Evolutionary conservation across 2,888 invertebrate genomes (phyloP).

Genomic region (Gastrophysa polygoni): DNA sequence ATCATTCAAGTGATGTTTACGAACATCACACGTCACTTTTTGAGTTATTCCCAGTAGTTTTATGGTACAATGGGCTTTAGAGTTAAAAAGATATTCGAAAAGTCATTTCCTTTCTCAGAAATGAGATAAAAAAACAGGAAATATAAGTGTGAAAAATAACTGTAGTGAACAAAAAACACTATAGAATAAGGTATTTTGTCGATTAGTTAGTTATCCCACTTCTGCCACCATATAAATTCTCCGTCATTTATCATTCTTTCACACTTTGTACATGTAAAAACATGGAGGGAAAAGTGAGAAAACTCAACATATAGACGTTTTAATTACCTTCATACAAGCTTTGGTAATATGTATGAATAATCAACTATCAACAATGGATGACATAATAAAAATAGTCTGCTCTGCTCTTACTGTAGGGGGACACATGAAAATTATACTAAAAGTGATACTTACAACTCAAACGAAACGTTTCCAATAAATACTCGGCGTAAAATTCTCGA

Average conservation of each 20-base stretch:
- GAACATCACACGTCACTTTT: constrained; percentile 49
- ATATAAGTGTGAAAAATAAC: background rate
- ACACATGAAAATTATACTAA: constrained; percentile 43
- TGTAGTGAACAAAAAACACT: background rate
- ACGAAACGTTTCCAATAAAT: constrained; percentile 37
- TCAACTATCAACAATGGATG: constrained; percentile 47
- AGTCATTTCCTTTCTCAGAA: background rate
- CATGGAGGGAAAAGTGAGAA: constrained; percentile 19
- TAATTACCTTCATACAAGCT: constrained; percentile 33
- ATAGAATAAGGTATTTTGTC: background rate
- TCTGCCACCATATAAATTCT: background rate
- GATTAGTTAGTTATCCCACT: background rate
- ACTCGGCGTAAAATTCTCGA: constrained; percentile 36
- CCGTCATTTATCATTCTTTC: background rate
- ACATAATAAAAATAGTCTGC: constrained; percentile 56
- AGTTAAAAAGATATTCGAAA: constrained; percentile 7
- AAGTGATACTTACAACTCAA: constrained; percentile 50
- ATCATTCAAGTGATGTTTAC: constrained; percentile 8
- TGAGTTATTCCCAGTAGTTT: constrained; percentile 28
- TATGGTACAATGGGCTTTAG: constrained; percentile 23
- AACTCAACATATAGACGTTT: background rate
- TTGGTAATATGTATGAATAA: constrained; percentile 44
- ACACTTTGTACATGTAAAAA: constrained; percentile 16
- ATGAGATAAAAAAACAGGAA: background rate
- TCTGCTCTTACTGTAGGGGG: constrained; percentile 57